These are phyloP conservation scores for Battus philenor DNA, from an alignment of 1,140 invertebrate genomes.

Conservation along the genomic window DNA sequence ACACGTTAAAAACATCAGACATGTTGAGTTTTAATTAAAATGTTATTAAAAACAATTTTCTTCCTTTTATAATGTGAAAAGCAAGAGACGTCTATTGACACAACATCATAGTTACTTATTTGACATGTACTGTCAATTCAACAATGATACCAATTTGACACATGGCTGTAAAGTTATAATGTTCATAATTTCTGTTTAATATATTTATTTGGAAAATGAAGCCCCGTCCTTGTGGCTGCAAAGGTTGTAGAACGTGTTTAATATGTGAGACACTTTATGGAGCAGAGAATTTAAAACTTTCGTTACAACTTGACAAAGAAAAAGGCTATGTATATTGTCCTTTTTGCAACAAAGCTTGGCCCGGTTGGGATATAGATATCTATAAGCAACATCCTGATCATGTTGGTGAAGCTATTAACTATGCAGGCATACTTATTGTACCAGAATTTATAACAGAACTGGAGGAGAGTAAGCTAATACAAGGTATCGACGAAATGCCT, in stretches of 20 bases:
- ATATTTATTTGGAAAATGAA: no score
- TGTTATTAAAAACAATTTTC: no score
- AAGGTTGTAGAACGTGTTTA: constrained; percentile 92
- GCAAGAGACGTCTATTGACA: no score
- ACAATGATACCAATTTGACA: no score
- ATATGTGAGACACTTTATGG: constrained; percentile 86
- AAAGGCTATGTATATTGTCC: constrained; percentile 85
- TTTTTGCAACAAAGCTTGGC: constrained; percentile 83
- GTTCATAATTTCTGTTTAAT: no score
- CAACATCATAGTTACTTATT: no score
- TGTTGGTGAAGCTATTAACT: constrained; percentile 76
- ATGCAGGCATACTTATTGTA: constrained; percentile 84
- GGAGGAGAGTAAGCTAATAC: constrained; percentile 84
- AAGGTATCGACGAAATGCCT: constrained; percentile 85
- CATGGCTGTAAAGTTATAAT: no score
- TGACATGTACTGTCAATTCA: no score
- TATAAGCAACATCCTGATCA: constrained; percentile 82
- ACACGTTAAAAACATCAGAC: no score
- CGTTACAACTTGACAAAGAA: constrained; percentile 64
- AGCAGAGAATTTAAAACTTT: constrained; percentile 69
- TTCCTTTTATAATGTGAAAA: no score
- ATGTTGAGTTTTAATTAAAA: no score
- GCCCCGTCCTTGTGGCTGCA: constrained; percentile 90
- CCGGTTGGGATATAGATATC: constrained; percentile 80
- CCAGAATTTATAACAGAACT: constrained; percentile 84